Percentiles rank a stretch among this genome's conserved stretches.
Evolutionary conservation across 2,113 vertebrate species (phyloP).

Genomic region (Scortum barcoo): DNA sequence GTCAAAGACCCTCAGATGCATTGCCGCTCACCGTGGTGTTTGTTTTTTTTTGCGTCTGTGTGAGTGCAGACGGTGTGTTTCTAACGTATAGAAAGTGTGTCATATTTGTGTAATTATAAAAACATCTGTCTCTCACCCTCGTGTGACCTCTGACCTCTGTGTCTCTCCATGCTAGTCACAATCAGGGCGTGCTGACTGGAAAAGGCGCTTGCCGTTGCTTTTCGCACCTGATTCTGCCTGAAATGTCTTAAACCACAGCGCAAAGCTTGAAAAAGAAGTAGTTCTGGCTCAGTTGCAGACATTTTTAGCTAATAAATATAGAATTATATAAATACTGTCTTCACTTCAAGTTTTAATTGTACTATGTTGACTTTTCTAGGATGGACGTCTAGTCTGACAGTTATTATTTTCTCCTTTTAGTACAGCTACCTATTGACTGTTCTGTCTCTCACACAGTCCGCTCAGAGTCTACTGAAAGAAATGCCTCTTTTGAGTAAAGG

Average conservation of each 20-base stretch:
- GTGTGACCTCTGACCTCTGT: constrained; percentile 37
- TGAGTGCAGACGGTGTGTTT: constrained; percentile 27
- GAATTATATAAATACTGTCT: constrained; percentile 42
- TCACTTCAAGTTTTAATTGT: constrained; percentile 42
- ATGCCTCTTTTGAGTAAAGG: neutral
- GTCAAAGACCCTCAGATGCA: constrained; percentile 56
- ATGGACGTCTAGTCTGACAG: constrained; percentile 29
- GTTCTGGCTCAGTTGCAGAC: constrained; percentile 43
- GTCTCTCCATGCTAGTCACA: constrained; percentile 11
- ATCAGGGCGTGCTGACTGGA: constrained; percentile 4
- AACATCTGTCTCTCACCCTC: constrained; percentile 52
- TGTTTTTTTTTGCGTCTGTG: constrained; percentile 11
- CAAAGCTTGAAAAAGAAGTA: constrained; percentile 49
- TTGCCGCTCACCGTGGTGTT: constrained; percentile 8
- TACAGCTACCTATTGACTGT: constrained; percentile 14
- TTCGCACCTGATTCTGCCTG: neutral
- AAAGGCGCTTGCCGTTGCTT: constrained; percentile 12
- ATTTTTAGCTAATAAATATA: constrained; percentile 35
- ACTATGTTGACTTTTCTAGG: constrained; percentile 36
- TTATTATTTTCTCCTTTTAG: constrained; percentile 39
- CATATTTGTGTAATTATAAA: constrained; percentile 49
- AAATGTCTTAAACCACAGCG: constrained; percentile 5
- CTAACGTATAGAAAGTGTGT: constrained; percentile 41
- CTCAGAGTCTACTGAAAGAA: neutral
- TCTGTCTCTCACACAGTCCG: constrained; percentile 18